Evolutionary conservation across 2,888 invertebrate genomes (phyloP).

Genomic region (Bimastos eiseni): DNA sequence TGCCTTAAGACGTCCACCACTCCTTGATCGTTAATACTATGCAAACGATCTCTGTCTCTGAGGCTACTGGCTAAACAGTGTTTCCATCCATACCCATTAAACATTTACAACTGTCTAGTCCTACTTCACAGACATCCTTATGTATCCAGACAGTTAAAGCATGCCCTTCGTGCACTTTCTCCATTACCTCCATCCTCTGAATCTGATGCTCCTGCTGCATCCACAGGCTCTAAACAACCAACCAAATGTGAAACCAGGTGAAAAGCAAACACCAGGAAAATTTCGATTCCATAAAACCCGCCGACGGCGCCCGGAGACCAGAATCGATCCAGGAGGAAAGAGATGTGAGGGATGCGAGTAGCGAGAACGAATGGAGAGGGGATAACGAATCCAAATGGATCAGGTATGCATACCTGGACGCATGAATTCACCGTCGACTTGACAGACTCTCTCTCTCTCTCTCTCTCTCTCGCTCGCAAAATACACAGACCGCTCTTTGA

Average conservation of each 20-base stretch:
- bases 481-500: background rate
- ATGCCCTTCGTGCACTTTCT: background rate
- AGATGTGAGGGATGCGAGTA: background rate
- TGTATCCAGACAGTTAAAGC: background rate
- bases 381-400: background rate
- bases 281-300: constrained; percentile 2
- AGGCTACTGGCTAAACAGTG: background rate
- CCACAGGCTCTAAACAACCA: background rate
- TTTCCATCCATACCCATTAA: background rate
- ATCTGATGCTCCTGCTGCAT: background rate
- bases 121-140: background rate
- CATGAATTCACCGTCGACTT: background rate
- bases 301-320: background rate
- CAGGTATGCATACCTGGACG: background rate
- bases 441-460: background rate
- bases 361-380: no score
- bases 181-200: background rate
- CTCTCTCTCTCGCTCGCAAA: no score
- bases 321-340: background rate
- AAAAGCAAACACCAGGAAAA: background rate
- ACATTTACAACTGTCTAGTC: background rate
- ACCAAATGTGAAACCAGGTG: background rate
- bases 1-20: background rate
- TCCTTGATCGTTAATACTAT: background rate
- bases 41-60: background rate